A percentile compares a stretch with the other conserved stretches of the same genome.
Conservation (phyloP, 1,140 invertebrate genomes). For the Orius laevigatus region DNA sequence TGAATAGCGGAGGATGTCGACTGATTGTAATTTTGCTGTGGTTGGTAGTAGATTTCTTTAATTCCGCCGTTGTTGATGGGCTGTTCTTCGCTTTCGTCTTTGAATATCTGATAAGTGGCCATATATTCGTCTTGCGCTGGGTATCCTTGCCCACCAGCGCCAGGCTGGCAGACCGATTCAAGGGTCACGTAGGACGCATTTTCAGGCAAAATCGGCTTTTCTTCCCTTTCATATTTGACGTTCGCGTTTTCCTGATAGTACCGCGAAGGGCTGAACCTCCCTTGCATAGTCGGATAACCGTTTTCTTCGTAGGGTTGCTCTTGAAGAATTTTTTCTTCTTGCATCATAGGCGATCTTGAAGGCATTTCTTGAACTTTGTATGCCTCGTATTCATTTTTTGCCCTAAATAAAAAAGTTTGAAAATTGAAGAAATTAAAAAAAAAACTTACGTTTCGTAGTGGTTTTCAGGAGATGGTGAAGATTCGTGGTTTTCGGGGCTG, state of each 20-base stretch:
- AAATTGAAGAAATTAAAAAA: not conserved
- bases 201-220: constrained; percentile 3
- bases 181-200: constrained; percentile 16
- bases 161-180: constrained; percentile 8
- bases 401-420: not conserved
- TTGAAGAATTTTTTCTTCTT: not conserved
- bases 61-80: too few relatives aligned
- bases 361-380: too few relatives aligned
- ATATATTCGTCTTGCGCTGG: constrained; percentile 3
- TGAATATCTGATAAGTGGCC: not conserved
- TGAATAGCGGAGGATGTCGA: too few relatives aligned
- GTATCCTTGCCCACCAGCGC: not conserved
- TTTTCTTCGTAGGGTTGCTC: not conserved
- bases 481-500: constrained; percentile 10
- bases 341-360: not conserved
- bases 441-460: constrained; percentile 8
- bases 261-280: constrained; percentile 1
- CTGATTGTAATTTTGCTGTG: too few relatives aligned
- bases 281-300: too few relatives aligned
- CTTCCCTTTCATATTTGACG: constrained; percentile 17
- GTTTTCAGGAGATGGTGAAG: constrained; percentile 6
- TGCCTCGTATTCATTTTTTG: too few relatives aligned
- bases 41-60: too few relatives aligned
- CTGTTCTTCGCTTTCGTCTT: too few relatives aligned
- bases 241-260: constrained; percentile 4